These are phyloP conservation scores for Euphydryas editha DNA, from an alignment of 2,888 invertebrate genomes.

Conservation along the genomic window DNA sequence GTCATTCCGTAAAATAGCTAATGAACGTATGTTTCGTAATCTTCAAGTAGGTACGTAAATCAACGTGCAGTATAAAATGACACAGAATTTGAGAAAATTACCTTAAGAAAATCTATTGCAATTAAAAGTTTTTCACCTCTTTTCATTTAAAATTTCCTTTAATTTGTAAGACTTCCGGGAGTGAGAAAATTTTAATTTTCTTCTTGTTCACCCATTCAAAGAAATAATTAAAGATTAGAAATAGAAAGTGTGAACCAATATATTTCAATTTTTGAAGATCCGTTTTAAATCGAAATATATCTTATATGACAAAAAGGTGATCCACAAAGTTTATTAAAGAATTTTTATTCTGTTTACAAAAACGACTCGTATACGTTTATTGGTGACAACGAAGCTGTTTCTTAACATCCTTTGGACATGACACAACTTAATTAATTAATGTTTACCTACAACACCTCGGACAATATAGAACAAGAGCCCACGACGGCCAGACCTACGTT, in stretches of 20 bases:
- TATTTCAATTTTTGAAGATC: background rate
- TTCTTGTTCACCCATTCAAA: background rate
- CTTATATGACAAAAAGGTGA: no score
- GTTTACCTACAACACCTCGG: background rate
- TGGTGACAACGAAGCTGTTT: background rate
- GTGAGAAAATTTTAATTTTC: background rate
- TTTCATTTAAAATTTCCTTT: background rate
- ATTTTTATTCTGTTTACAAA: background rate
- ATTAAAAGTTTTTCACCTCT: slow-evolving; percentile 3
- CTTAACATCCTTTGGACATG: background rate
- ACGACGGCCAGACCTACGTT: no score
- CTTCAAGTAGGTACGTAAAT: no score
- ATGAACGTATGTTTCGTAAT: no score
- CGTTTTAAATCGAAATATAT: background rate
- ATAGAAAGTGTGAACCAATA: background rate
- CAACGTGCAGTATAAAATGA: no score
- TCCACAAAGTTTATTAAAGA: background rate
- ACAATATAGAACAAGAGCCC: background rate
- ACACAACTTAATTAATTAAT: slow-evolving; percentile 1
- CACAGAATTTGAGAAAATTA: no score
- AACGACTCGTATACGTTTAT: background rate
- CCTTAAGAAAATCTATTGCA: slow-evolving; percentile 9
- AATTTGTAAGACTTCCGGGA: background rate
- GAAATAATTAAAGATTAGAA: background rate
- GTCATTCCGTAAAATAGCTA: no score